Conservation (phyloP, 2,888 invertebrate species). For the Sphecodes monilicornis region DNA sequence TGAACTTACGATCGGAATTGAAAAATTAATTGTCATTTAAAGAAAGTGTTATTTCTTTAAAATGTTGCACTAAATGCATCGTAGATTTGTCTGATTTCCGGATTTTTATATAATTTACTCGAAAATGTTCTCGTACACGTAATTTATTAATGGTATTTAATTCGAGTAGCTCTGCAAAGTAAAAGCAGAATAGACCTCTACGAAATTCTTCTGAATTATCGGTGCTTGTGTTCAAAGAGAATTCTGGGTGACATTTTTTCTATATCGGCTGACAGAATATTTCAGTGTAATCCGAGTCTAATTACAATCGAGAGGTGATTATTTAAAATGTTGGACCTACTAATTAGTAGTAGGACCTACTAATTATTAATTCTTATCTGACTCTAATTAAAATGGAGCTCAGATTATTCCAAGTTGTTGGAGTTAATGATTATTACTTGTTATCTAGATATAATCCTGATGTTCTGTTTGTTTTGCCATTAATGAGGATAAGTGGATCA, state of each 20-base stretch:
- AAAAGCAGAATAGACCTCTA: not conserved
- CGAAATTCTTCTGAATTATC: not conserved
- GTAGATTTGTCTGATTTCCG: no score
- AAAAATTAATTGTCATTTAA: no score
- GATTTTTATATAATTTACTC: not conserved
- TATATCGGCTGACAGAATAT: slow-evolving; percentile 5
- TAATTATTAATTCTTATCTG: not conserved
- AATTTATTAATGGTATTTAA: not conserved
- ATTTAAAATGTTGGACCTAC: not conserved
- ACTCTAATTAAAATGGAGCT: not conserved
- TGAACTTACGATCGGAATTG: no score
- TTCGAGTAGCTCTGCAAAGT: not conserved
- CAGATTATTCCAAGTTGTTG: not conserved
- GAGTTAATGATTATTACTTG: not conserved
- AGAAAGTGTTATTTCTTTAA: no score
- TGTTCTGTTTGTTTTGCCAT: not conserved
- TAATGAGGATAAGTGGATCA: not conserved
- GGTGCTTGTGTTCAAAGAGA: no score
- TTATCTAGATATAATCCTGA: not conserved
- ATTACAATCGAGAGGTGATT: not conserved
- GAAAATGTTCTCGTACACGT: not conserved
- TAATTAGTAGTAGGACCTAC: not conserved
- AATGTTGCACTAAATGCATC: no score
- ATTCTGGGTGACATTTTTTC: not conserved
- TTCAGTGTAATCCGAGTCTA: not conserved